Base-by-base conservation (phyloP, 2,797 vertebrate species). In the Crypturellus tataupa region DNA sequence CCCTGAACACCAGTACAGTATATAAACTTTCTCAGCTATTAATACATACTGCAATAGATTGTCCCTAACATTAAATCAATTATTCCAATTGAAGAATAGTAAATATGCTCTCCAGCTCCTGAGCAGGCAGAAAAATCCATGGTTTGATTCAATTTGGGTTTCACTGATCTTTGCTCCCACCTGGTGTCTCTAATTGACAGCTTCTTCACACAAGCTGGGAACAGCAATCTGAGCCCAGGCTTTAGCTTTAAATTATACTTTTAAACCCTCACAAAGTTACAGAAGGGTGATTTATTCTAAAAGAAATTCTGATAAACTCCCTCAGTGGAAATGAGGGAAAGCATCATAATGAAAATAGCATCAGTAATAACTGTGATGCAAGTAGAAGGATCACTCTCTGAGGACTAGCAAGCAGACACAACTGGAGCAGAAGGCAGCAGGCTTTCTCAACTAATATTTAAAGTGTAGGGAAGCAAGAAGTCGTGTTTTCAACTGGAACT, bases 91-190 rank as follows among this genome's bases (percentile, higher is more conserved):
- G 47, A 80, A 76, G 75, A 69, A 62, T 1, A 75, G 35, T 40
- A 90, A 77, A 87, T 40, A 84, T 35, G 10, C 17, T 86, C 3
- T 1, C 33, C 76, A 76, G 7, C 51, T 83, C 40, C 56, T 79
- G 29, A 46, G 63, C 73, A 95, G 93, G 72, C 39, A 94, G 72
- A 89, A 92, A 70, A 92, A 56, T 46, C 46, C 69, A 56, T 51
- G 46, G 46, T 85, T 83, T 51, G 55, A 83, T 89, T 87, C 59
- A 42, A 39, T 75, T 93, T 65, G 70, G 62, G 44, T 93, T 87
- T 95, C 84, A 87, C 75, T 80, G 84, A 89, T 94, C 92, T 94
- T 93, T 92, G 76, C 79, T 95, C 86, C 79, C 76, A 85, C 76
- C 65, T 72, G 87, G 42, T 76, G 79, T 85, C 79, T 80, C 69